These are phyloP conservation scores for Pholis gunnellus DNA, from an alignment of 2,113 vertebrate genomes.

Conservation along the genomic window DNA sequence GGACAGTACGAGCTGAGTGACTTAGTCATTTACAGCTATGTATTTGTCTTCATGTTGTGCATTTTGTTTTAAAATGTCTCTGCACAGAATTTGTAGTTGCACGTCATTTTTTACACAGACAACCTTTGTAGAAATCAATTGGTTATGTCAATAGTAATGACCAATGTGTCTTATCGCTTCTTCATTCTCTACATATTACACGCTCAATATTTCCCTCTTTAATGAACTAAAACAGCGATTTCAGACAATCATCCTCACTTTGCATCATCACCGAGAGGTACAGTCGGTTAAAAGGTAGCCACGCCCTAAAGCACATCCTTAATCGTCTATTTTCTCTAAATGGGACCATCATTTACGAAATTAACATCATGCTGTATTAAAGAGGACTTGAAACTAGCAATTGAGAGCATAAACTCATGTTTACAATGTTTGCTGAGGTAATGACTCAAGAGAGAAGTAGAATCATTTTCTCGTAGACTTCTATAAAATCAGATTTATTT, in stretches of 20 bases:
- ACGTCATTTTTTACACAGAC: neutral
- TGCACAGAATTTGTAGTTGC: neutral
- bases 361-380: neutral
- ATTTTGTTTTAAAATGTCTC: neutral
- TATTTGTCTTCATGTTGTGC: constrained; percentile 1
- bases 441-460: neutral
- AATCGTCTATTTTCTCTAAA: neutral
- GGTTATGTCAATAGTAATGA: neutral
- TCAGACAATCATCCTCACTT: neutral
- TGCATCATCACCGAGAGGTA: neutral
- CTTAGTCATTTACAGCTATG: neutral
- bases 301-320: neutral
- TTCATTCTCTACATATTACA: neutral
- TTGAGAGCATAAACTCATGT: neutral
- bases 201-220: neutral
- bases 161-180: neutral
- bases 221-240: neutral
- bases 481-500: neutral
- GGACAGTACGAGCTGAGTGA: neutral
- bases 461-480: neutral
- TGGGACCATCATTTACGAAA: neutral
- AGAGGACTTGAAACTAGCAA: neutral
- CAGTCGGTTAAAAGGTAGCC: neutral
- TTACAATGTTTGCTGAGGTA: neutral
- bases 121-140: neutral